Evolutionary conservation across 2,113 vertebrate genomes (phyloP).

Genomic region (Corythornis cristatus): DNA sequence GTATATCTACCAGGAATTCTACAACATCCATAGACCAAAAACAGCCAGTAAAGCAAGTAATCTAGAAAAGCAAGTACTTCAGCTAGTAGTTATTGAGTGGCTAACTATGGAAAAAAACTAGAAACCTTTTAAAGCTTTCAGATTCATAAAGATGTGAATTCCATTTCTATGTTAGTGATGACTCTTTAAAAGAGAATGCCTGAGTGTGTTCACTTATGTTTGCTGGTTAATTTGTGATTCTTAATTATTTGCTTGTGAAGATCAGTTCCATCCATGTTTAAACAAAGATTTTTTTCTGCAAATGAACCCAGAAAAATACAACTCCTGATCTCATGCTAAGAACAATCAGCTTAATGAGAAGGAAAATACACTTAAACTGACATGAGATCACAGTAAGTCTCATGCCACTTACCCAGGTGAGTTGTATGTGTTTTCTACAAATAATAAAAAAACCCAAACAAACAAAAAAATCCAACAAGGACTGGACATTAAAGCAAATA

Average conservation of each 20-base stretch:
- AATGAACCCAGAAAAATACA: not conserved
- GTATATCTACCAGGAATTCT: conserved; percentile 69
- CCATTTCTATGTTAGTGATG: not conserved
- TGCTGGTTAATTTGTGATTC: not conserved
- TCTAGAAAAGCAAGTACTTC: conserved; percentile 69
- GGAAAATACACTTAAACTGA: not conserved
- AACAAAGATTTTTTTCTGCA: not conserved
- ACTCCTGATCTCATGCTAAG: not conserved
- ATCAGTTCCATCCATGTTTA: not conserved
- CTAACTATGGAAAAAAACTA: not conserved
- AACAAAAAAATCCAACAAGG: not conserved
- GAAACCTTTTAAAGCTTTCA: conserved; percentile 68
- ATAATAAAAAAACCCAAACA: not conserved
- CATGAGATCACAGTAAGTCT: not conserved
- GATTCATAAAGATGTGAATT: conserved; percentile 74
- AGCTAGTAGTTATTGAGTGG: conserved; percentile 68
- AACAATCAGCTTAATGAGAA: not conserved
- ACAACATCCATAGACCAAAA: conserved; percentile 38
- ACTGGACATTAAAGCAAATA: conserved; percentile 5
- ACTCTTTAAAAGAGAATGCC: not conserved
- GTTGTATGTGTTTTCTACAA: not conserved
- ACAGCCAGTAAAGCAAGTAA: conserved; percentile 27
- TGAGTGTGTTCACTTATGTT: not conserved
- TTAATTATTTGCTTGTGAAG: not conserved
- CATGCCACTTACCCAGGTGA: not conserved